Percentiles rank a stretch among this genome's conserved stretches.
These are phyloP conservation scores for Loris lydekkerianus DNA, from an alignment of 2,797 vertebrate species.

Conservation along the genomic window DNA sequence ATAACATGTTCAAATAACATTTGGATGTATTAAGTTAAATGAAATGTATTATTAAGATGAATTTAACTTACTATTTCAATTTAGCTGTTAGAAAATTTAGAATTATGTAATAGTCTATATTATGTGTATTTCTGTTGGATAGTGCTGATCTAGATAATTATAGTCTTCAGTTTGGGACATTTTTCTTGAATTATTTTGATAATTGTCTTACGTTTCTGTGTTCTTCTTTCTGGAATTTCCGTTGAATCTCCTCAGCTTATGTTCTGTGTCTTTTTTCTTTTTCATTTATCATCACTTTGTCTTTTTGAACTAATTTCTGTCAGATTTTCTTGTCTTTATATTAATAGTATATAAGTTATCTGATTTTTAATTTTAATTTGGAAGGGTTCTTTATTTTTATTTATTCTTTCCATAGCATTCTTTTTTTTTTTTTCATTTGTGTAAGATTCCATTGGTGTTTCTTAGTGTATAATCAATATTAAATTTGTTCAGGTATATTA, in stretches of 20 bases:
- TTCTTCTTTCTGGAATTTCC: slow-evolving; percentile 16
- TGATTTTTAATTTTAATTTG: slow-evolving; percentile 21
- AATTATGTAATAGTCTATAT: not conserved
- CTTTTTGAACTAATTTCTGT: not conserved
- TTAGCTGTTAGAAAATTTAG: not conserved
- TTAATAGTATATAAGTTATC: not conserved
- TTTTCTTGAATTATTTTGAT: slow-evolving; percentile 19
- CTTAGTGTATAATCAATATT: not conserved
- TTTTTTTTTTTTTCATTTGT: not conserved
- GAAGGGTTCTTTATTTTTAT: not conserved
- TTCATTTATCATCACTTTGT: not conserved
- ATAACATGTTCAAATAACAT: not conserved
- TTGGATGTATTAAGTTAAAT: not conserved
- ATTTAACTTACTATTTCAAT: slow-evolving; percentile 27
- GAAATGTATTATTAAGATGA: not conserved
- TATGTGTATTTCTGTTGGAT: not conserved
- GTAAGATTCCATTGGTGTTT: not conserved
- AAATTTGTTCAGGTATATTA: not conserved
- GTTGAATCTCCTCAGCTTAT: not conserved
- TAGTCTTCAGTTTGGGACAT: not conserved
- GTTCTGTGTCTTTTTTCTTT: not conserved
- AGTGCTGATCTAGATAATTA: not conserved
- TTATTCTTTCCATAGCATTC: not conserved
- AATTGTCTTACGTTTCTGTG: not conserved
- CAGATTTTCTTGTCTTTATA: not conserved